These are phyloP conservation scores for Apoderus coryli DNA, from an alignment of 2,888 invertebrate species.

Conservation along the genomic window DNA sequence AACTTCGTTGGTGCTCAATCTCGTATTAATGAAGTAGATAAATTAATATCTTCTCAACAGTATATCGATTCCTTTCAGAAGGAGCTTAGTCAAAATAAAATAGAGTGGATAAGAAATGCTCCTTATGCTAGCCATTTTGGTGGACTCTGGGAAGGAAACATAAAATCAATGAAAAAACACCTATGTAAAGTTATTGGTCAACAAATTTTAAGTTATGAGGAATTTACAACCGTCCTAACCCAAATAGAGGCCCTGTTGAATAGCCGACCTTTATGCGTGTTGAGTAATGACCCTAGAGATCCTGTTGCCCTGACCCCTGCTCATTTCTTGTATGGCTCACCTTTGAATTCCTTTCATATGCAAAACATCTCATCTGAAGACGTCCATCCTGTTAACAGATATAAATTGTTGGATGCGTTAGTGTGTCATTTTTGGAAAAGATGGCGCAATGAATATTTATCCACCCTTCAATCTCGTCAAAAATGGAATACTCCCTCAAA, in stretches of 20 bases:
- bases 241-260: too few relatives aligned
- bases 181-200: slow-evolving; percentile 16
- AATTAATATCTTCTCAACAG: too few relatives aligned
- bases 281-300: too few relatives aligned
- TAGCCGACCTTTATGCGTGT: too few relatives aligned
- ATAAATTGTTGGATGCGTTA: slow-evolving; percentile 8
- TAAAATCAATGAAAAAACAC: slow-evolving; percentile 20
- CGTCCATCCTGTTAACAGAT: slow-evolving; percentile 1
- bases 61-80: slow-evolving; percentile 5
- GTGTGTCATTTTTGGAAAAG: slow-evolving; percentile 8
- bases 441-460: slow-evolving; percentile 9
- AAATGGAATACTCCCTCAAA: slow-evolving; percentile 7
- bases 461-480: slow-evolving; percentile 6
- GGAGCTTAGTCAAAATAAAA: slow-evolving; percentile 8
- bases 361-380: slow-evolving; percentile 3
- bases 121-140: slow-evolving; percentile 20
- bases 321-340: too few relatives aligned
- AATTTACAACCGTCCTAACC: too few relatives aligned
- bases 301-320: too few relatives aligned
- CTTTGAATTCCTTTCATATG: too few relatives aligned
- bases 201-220: slow-evolving; percentile 15
- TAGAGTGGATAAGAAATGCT: slow-evolving; percentile 18
- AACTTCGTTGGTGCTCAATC: slow-evolving; percentile 10
- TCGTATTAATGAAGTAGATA: slow-evolving; percentile 6
- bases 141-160: slow-evolving; percentile 21